phyloP scores from a whole-genome alignment of 2,113 vertebrate genomes.

The Melozone crissalis region DNA sequence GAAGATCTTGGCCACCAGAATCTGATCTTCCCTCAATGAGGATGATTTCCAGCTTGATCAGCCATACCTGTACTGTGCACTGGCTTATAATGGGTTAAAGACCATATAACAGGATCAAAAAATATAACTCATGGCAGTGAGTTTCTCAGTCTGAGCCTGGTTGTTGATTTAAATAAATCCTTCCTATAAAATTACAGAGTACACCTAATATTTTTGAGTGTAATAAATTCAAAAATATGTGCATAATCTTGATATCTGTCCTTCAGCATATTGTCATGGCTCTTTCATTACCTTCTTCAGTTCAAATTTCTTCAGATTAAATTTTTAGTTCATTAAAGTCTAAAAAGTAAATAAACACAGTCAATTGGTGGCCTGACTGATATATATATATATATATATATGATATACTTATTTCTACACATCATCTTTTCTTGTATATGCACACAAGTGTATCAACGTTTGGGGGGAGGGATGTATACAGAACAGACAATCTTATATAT shows the following conservation, averaged over 20 bases:
- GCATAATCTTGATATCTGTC: background rate
- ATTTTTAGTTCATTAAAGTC: background rate
- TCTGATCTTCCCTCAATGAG: rapidly evolving
- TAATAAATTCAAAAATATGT: background rate
- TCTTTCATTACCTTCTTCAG: background rate
- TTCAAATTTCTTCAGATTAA: background rate
- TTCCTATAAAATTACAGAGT: background rate
- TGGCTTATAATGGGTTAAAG: background rate
- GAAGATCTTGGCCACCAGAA: background rate
- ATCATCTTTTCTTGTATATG: background rate
- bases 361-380: background rate
- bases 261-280: background rate
- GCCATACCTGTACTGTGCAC: background rate
- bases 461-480: background rate
- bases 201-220: rapidly evolving
- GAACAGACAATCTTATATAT: background rate
- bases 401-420: background rate
- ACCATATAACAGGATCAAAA: background rate
- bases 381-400: too few species aligned
- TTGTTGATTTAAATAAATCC: background rate
- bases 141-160: background rate
- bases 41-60: background rate
- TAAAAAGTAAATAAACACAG: background rate
- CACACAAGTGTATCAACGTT: background rate
- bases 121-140: background rate